These are phyloP conservation scores for Gopherus flavomarginatus DNA, from an alignment of 2,113 vertebrate genomes.

Conservation along the genomic window DNA sequence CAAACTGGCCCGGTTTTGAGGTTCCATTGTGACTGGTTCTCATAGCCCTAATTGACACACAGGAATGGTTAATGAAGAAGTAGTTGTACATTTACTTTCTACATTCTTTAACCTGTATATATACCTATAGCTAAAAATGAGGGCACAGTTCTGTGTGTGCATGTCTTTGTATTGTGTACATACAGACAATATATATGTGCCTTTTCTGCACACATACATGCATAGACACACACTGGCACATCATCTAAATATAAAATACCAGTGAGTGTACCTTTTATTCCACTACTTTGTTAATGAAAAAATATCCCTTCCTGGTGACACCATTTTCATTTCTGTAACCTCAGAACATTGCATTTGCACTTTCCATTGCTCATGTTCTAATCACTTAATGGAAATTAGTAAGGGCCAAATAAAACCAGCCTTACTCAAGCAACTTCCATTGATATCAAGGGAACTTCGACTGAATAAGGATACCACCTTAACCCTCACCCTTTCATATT, in stretches of 20 bases:
- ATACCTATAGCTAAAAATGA: background rate
- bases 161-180: background rate
- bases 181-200: background rate
- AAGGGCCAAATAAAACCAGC: background rate
- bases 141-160: background rate
- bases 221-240: slow-evolving; percentile 7
- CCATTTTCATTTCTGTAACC: background rate
- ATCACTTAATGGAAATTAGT: background rate
- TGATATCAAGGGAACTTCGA: background rate
- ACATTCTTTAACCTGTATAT: background rate
- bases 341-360: background rate
- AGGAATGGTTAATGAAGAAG: background rate
- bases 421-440: background rate
- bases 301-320: background rate
- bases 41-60: background rate
- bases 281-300: background rate
- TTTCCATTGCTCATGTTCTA: background rate
- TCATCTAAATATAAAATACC: slow-evolving; percentile 22
- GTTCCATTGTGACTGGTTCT: background rate
- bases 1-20: background rate
- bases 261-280: slow-evolving; percentile 25
- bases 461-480: background rate
- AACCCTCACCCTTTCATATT: background rate
- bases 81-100: background rate
- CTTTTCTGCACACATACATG: background rate